A percentile compares a stretch with the other conserved stretches of the same genome.
Evolutionary conservation across 2,797 vertebrate genomes (phyloP).

Genomic region (Periophthalmus magnuspinnatus): DNA sequence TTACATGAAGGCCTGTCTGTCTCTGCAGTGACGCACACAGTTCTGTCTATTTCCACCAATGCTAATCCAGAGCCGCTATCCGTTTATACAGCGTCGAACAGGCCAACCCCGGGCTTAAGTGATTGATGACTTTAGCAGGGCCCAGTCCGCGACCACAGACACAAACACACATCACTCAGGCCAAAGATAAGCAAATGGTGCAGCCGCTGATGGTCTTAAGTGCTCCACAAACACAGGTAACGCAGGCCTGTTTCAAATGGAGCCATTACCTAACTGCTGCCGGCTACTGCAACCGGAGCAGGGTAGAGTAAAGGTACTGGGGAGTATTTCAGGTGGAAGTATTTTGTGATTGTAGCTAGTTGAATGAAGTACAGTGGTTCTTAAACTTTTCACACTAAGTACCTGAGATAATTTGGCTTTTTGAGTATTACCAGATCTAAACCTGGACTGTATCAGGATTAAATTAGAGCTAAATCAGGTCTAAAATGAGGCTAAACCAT

Average conservation of each 20-base stretch:
- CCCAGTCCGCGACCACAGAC: constrained; percentile 67
- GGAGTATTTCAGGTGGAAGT: background rate
- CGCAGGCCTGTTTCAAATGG: constrained; percentile 50
- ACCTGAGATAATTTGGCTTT: too few species aligned
- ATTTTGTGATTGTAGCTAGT: too few species aligned
- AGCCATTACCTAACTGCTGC: constrained; percentile 48
- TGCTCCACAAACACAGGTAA: constrained; percentile 74
- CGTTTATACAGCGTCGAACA: constrained; percentile 45
- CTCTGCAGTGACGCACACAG: constrained; percentile 1
- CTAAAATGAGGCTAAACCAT: too few species aligned
- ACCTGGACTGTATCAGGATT: too few species aligned
- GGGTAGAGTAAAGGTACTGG: constrained; percentile 3
- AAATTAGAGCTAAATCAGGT: too few species aligned
- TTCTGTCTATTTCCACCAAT: constrained; percentile 13
- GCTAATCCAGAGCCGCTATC: constrained; percentile 34
- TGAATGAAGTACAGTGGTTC: too few species aligned
- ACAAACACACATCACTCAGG: constrained; percentile 74
- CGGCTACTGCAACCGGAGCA: constrained; percentile 15
- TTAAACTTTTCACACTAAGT: too few species aligned
- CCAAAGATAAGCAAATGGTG: constrained; percentile 77
- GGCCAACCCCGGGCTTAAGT: constrained; percentile 47
- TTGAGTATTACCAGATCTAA: too few species aligned
- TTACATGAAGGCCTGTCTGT: constrained; percentile 19
- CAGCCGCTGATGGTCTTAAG: constrained; percentile 65
- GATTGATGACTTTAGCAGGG: constrained; percentile 71